Percentiles rank a stretch among this genome's conserved stretches.
Conservation (phyloP, 2,797 vertebrate species). For the Coreius guichenoti region DNA sequence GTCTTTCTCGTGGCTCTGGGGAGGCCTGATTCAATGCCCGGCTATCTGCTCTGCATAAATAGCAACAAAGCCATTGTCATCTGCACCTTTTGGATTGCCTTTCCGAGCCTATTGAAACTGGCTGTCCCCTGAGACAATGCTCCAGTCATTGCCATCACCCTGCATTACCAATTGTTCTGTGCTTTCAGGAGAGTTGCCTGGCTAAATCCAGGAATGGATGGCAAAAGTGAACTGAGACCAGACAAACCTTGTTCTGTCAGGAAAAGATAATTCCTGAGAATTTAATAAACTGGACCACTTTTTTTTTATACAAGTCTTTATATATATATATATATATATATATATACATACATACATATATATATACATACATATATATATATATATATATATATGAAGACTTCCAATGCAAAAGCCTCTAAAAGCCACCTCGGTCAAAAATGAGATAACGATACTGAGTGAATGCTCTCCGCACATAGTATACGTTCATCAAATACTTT, state of each 20-base stretch:
- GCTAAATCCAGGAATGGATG: constrained; percentile 57
- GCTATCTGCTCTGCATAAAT: constrained; percentile 77
- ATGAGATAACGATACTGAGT: too few relatives aligned
- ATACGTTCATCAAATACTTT: too few relatives aligned
- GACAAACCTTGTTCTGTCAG: constrained; percentile 48
- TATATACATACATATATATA: too few relatives aligned
- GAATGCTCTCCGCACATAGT: too few relatives aligned
- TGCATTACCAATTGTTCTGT: constrained; percentile 82
- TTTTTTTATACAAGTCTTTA: too few relatives aligned
- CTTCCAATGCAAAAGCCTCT: too few relatives aligned
- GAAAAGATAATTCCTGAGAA: constrained; percentile 44
- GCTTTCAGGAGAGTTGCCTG: constrained; percentile 83
- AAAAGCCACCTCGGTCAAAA: too few relatives aligned
- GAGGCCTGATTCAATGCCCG: constrained; percentile 75
- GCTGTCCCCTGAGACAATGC: constrained; percentile 81
- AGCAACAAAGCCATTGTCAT: constrained; percentile 81
- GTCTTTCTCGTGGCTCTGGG: constrained; percentile 66
- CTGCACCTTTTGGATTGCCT: constrained; percentile 82
- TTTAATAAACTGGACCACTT: constrained; percentile 30
- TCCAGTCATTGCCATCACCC: constrained; percentile 81
- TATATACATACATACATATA: too few relatives aligned
- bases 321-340: too few relatives aligned
- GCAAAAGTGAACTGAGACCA: constrained; percentile 44
- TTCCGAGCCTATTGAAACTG: constrained; percentile 83
- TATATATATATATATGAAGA: too few relatives aligned